Evolutionary conservation across 37 sponge, comb jelly and placozoan species (phyloP).

Genomic region (Aplysina aerophoba): DNA sequence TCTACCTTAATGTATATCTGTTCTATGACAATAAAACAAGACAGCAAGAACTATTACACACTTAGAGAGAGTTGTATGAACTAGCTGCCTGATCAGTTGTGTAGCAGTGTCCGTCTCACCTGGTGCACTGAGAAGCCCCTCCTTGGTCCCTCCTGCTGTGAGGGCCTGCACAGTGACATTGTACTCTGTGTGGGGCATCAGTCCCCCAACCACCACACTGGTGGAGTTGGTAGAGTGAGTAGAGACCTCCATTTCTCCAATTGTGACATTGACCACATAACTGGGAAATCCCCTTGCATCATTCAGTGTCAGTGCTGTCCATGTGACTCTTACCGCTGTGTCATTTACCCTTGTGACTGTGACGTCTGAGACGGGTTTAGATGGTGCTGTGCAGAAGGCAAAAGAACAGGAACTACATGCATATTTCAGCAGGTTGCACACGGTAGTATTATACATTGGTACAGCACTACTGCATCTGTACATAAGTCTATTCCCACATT

Average conservation of each 20-base stretch:
- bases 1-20: no score
- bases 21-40: no score
- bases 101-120: no score
- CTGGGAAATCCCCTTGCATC: slow-evolving; percentile 28
- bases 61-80: no score
- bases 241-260: neutral
- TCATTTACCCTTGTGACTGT: neutral
- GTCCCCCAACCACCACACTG: neutral
- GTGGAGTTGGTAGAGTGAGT: neutral
- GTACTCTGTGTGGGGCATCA: neutral
- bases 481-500: no score
- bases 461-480: no score
- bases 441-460: no score
- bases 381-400: neutral
- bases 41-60: no score
- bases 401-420: no score
- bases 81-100: no score
- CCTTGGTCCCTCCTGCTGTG: neutral
- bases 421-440: no score
- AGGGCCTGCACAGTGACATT: neutral
- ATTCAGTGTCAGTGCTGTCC: neutral
- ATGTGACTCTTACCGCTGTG: neutral
- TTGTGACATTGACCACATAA: neutral
- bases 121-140: no score
- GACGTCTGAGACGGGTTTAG: neutral